Evolutionary conservation across 2,113 vertebrate genomes (phyloP), one percentile per base, ranked within the genome.

Genomic region (Cyanoliseus patagonus): DNA sequence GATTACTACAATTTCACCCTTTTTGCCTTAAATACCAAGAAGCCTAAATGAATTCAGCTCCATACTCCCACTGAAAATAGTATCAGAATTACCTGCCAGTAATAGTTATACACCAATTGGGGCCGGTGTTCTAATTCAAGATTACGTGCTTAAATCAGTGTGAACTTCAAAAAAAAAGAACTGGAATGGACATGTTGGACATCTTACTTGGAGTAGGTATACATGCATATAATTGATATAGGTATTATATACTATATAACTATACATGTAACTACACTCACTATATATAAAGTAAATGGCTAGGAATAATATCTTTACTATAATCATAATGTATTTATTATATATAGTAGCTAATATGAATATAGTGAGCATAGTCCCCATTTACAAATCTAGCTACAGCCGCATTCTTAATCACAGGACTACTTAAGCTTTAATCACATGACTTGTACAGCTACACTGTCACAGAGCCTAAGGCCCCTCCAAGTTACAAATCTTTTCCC

Each of bases 371-470:
- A 17, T 8, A 67, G 13, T 47, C 4, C 11, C 9, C n/a, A 33
- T 52, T 64, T 52, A 61, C 23, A 75, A 30, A 72, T 62, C 63
- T 46, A 55, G 11, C 62, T 20, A 59, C 13, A 46, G 11, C 61
- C 3, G 0, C 6, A 15, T 82, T 76, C 72, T 84, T 78, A 31
- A 59, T 20, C 81, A 42, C 30, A 57, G 16, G 37, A 47, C 33
- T 49, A 39, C 39, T 42, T 39, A 35, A 19, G 80, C 24, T 86
- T 83, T 59, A 80, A 67, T 9, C 47, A 33, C 1, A 0, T n/a
- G 39, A 78, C 27, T 84, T 13, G 24, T 27, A 22, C 0, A 63
- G 41, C 7, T 52, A n/a, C 0, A 0, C 39, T 8, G 10, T 33
- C 17, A 25, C 19, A 0, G 2, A 84, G 33, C 6, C 66, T 78